Conservation (phyloP, 2,113 vertebrate genomes). For the Symphodus melops region DNA sequence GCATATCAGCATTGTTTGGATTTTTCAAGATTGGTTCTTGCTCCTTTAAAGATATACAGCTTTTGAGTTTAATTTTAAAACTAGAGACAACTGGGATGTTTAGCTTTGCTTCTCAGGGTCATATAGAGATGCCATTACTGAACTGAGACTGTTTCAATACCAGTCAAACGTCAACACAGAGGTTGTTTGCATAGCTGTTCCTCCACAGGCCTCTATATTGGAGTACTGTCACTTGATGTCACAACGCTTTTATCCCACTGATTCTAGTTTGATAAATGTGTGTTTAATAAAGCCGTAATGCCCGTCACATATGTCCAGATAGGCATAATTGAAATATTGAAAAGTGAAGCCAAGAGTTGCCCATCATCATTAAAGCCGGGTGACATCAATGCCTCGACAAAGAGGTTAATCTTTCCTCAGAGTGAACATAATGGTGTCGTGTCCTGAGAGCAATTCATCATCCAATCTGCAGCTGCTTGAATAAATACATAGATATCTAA, state of each 20-base stretch:
- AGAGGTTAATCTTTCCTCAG: slow-evolving; percentile 39
- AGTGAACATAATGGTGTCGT: slow-evolving; percentile 14
- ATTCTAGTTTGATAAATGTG: slow-evolving; percentile 30
- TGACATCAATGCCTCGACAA: slow-evolving; percentile 12
- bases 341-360: slow-evolving; percentile 7
- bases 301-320: slow-evolving; percentile 20
- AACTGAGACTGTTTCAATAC: background rate
- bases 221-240: background rate
- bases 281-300: slow-evolving; percentile 14
- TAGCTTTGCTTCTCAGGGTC: no score
- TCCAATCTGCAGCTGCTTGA: slow-evolving; percentile 7
- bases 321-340: slow-evolving; percentile 23
- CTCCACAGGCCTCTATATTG: slow-evolving; percentile 5
- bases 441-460: slow-evolving; percentile 40
- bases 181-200: background rate
- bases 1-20: no score
- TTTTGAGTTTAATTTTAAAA: no score
- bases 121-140: background rate
- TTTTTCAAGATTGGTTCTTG: no score
- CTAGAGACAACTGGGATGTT: no score
- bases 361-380: slow-evolving; percentile 7
- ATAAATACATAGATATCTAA: slow-evolving; percentile 34
- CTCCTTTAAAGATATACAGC: no score
- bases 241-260: slow-evolving; percentile 1
- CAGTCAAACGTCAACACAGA: background rate